Conservation (phyloP, 2,113 vertebrate genomes). For the Dermatemys mawii region DNA sequence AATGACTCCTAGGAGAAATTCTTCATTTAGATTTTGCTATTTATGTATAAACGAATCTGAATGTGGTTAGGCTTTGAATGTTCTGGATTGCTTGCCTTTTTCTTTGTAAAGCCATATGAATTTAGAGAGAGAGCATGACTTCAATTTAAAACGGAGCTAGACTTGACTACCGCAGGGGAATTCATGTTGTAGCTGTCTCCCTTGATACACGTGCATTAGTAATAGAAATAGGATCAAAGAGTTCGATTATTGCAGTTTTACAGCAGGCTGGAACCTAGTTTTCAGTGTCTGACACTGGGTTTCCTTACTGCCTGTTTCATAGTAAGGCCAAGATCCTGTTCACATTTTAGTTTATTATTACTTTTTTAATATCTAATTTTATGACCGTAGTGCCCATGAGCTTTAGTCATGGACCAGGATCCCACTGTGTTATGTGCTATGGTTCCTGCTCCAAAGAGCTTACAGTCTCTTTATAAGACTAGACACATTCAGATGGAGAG, state of each 20-base stretch:
- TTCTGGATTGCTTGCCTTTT: conserved; percentile 37
- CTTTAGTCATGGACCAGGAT: background rate
- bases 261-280: background rate
- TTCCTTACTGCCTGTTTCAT: background rate
- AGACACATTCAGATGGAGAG: background rate
- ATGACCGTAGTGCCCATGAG: background rate
- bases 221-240: background rate
- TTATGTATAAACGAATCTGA: conserved; percentile 66
- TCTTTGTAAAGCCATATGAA: conserved; percentile 30
- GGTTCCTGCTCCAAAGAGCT: background rate
- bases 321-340: background rate
- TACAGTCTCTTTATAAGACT: background rate
- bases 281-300: background rate
- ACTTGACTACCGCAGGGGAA: background rate
- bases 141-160: conserved; percentile 30
- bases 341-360: background rate
- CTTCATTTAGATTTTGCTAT: conserved; percentile 61
- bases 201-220: background rate
- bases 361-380: background rate
- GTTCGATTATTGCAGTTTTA: background rate
- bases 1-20: conserved; percentile 62
- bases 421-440: background rate
- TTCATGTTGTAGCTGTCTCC: conserved; percentile 11
- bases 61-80: conserved; percentile 21
- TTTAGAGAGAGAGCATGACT: background rate